Evolutionary conservation across 2,888 invertebrate genomes (phyloP).

Genomic region (Notodonta ziczac): DNA sequence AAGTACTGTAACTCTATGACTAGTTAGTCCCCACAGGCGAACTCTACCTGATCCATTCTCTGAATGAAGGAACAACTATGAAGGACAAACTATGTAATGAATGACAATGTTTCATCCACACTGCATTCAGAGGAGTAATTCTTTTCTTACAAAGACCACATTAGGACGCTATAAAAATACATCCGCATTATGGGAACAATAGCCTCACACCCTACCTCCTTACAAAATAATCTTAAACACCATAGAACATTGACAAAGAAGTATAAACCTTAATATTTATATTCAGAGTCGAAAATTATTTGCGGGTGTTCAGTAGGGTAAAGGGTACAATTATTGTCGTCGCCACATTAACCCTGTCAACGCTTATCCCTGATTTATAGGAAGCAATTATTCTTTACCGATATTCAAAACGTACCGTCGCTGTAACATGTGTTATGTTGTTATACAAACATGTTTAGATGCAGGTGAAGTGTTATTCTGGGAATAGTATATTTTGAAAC

Average conservation of each 20-base stretch:
- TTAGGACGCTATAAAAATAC: slow-evolving; percentile 44
- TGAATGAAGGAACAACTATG: too few species aligned
- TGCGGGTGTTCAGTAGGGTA: slow-evolving; percentile 40
- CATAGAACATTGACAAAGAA: slow-evolving; percentile 1
- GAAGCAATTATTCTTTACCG: slow-evolving; percentile 59
- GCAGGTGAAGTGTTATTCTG: slow-evolving; percentile 34
- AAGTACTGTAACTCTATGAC: too few species aligned
- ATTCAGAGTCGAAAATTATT: slow-evolving; percentile 22
- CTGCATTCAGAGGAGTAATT: slow-evolving; percentile 14
- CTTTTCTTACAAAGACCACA: slow-evolving; percentile 24
- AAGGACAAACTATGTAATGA: not conserved
- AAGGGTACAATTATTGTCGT: slow-evolving; percentile 62
- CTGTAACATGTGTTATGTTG: slow-evolving; percentile 50
- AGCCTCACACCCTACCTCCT: slow-evolving; percentile 37
- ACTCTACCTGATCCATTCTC: too few species aligned
- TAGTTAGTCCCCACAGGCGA: too few species aligned
- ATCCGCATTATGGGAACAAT: slow-evolving; percentile 60
- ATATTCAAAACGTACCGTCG: slow-evolving; percentile 38
- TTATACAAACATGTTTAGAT: slow-evolving; percentile 52
- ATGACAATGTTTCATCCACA: slow-evolving; percentile 1
- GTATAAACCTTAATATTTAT: not conserved
- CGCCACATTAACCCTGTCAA: slow-evolving; percentile 71
- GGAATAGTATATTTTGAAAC: not conserved
- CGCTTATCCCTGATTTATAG: slow-evolving; percentile 74
- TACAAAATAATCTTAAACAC: slow-evolving; percentile 9